Evolutionary conservation across 2,888 invertebrate species (phyloP), one percentile per base, ranked within the genome.

Genomic region (Tetramorium bicarinatum): DNA sequence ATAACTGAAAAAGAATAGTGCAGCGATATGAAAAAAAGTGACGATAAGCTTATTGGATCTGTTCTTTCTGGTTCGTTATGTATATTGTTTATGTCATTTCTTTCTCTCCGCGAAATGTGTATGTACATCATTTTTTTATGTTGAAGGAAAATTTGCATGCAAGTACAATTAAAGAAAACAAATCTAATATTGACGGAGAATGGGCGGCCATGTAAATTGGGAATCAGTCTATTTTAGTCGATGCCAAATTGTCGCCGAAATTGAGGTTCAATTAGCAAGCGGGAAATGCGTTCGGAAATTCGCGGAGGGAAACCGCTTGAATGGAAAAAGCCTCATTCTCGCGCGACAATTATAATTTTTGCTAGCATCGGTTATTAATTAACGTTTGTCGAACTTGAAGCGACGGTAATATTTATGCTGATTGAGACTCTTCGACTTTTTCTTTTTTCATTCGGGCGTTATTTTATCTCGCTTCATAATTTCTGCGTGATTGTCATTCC

Each of bases 231-330:
- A 59, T 80, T 80, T 80, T 59, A 59, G 79, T 71, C 59, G 72
- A 80, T 25, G 72, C 29, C 71, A 59, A 71, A 79, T 25, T 80
- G 25, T 34, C 21, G 71, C 47, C 34, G 72, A 71, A 80, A 80
- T 80, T 71, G 59, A 38, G 71, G 71, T 80, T 71, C 71, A 71
- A 79, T 79, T 80, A 80, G 72, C 72, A 59, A 18, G 21, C 59
- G 47, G 34, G 59, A 80, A 80, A 71, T 80, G 59, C 21, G 47
- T 59, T 71, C 38, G 79, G 59, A 80, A 71, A 80, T 59, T 71
- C 47, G 21, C 52, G 3, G 47, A 59, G 29, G 59, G 72, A 71
- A 59, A 25, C 9, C 29, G 13, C 21, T 25, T 6, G 71, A 38
- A 21, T 56, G 59, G 25, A 71, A 79, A 79, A 71, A 79, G 79